A percentile compares a stretch with the other conserved stretches of the same genome.
These are phyloP conservation scores for Drosophila anomalata DNA, from an alignment of 2,888 invertebrate species.

Conservation along the genomic window DNA sequence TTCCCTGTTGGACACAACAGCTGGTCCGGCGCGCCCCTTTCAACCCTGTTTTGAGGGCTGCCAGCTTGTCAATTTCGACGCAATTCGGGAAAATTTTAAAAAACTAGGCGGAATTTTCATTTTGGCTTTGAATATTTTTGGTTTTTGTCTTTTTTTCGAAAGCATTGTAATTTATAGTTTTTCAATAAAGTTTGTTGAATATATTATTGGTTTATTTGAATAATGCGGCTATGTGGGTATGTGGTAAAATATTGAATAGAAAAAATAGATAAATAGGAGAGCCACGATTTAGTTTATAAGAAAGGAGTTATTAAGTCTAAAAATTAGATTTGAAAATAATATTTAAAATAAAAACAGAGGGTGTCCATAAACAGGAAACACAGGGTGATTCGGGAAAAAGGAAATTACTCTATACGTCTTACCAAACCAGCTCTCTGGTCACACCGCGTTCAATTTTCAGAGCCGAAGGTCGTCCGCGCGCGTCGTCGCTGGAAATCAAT, in stretches of 20 bases:
- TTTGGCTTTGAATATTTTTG: not conserved
- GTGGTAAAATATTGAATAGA: too few relatives aligned
- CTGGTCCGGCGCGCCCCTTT: constrained; percentile 32
- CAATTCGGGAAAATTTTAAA: not conserved
- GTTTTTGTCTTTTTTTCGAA: not conserved
- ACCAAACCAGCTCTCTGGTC: constrained; percentile 1
- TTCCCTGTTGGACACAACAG: constrained; percentile 35
- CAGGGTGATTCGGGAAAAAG: not conserved
- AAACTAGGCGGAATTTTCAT: not conserved
- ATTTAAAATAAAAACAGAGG: not conserved
- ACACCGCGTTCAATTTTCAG: constrained; percentile 58
- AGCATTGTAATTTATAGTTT: not conserved
- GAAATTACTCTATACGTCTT: not conserved
- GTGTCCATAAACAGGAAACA: not conserved
- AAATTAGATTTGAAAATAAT: not conserved
- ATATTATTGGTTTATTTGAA: not conserved
- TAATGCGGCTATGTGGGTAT: not conserved
- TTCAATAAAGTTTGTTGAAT: not conserved
- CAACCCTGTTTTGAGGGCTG: constrained; percentile 42
- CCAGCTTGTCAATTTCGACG: constrained; percentile 2
- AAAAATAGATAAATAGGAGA: too few relatives aligned
- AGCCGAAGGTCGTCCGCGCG: constrained; percentile 33
- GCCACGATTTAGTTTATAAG: too few relatives aligned
- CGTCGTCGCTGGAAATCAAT: constrained; percentile 30
- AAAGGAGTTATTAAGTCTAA: not conserved